Evolutionary conservation across 2,113 vertebrate species (phyloP).

Genomic region (Trematocara stigmaticum): DNA sequence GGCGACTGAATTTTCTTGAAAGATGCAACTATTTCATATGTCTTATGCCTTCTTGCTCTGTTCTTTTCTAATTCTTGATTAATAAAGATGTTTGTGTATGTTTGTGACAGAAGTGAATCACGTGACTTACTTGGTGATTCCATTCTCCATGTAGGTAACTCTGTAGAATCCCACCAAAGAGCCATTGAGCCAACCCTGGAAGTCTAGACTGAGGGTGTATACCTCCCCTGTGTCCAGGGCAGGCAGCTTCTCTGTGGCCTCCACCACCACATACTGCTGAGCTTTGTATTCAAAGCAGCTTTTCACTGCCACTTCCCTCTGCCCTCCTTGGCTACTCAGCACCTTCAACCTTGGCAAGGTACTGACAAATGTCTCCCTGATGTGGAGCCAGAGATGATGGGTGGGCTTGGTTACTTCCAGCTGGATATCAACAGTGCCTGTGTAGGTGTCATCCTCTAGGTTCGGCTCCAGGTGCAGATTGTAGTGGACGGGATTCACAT

Average conservation of each 20-base stretch:
- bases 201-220: slow-evolving; percentile 83
- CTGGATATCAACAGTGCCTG: slow-evolving; percentile 76
- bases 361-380: slow-evolving; percentile 82
- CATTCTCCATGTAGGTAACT: slow-evolving; percentile 82
- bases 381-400: slow-evolving; percentile 86
- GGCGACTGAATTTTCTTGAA: background rate
- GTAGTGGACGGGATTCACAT: slow-evolving; percentile 82
- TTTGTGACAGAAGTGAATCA: background rate
- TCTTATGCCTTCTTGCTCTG: background rate
- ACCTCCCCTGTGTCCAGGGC: background rate
- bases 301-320: slow-evolving; percentile 57
- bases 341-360: slow-evolving; percentile 64
- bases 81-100: background rate
- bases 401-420: slow-evolving; percentile 66
- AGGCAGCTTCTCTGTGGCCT: slow-evolving; percentile 63
- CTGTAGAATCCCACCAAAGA: slow-evolving; percentile 94
- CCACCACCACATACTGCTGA: slow-evolving; percentile 87
- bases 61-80: background rate
- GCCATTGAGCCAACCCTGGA: slow-evolving; percentile 86
- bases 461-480: slow-evolving; percentile 82
- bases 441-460: slow-evolving; percentile 80
- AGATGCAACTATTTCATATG: background rate
- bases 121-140: slow-evolving; percentile 77
- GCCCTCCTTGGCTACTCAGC: background rate
- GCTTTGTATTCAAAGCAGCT: slow-evolving; percentile 81